These are phyloP conservation scores for Hydrolagus colliei DNA, from an alignment of 2,797 vertebrate species.

Conservation along the genomic window DNA sequence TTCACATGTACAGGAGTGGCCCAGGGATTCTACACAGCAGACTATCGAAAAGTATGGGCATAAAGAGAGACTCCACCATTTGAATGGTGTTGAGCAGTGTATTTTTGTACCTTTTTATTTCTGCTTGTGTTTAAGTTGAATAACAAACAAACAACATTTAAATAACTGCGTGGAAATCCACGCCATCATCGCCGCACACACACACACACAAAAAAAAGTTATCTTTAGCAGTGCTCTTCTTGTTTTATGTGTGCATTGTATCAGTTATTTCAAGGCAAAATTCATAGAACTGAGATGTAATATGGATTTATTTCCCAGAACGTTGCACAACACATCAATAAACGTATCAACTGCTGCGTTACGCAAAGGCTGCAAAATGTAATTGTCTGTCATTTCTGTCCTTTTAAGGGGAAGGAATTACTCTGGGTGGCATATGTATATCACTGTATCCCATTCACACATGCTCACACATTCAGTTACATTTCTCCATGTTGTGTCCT, in stretches of 20 bases:
- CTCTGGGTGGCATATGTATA: too few relatives aligned
- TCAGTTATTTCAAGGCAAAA: not conserved
- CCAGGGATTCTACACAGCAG: conserved; percentile 42
- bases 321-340: not conserved
- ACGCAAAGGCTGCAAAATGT: not conserved
- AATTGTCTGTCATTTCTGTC: not conserved
- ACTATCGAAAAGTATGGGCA: conserved; percentile 44
- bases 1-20: conserved; percentile 51
- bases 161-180: not conserved
- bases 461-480: too few relatives aligned
- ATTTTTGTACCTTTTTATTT: conserved; percentile 38
- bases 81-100: conserved; percentile 35
- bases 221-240: not conserved
- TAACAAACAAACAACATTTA: not conserved
- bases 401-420: not conserved
- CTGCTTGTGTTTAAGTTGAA: conserved; percentile 32
- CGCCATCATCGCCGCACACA: not conserved
- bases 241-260: too few relatives aligned
- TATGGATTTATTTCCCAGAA: not conserved
- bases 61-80: conserved; percentile 51
- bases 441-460: too few relatives aligned
- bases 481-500: too few relatives aligned
- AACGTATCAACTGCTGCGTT: conserved; percentile 12
- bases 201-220: not conserved
- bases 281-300: not conserved